Percentiles rank a stretch among this genome's conserved stretches.
Conservation (phyloP, 2,113 vertebrate species). For the Polypterus senegalus region DNA sequence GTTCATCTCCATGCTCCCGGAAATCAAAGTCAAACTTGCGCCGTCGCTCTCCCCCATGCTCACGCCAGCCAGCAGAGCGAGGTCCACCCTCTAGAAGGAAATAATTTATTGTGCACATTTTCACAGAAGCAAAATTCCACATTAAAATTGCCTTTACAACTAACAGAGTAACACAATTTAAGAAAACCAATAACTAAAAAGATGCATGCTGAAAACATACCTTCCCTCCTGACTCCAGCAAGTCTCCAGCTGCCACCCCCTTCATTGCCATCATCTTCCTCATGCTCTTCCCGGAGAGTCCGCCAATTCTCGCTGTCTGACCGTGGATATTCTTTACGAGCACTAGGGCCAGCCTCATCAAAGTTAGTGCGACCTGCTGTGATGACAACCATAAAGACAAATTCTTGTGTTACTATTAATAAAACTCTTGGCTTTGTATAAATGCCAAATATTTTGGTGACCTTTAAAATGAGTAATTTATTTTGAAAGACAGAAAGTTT, state of each 20-base stretch:
- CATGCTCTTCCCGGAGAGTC: conserved; percentile 70
- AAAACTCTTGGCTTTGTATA: too few relatives aligned
- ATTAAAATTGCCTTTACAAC: not conserved
- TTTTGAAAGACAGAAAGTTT: too few relatives aligned
- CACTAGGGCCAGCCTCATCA: conserved; percentile 50
- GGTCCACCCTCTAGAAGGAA: conserved; percentile 56
- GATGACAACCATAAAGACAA: not conserved
- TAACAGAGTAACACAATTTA: too few relatives aligned
- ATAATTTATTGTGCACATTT: not conserved
- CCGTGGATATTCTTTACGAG: conserved; percentile 71
- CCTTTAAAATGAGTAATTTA: too few relatives aligned
- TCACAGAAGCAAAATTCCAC: not conserved
- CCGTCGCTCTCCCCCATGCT: conserved; percentile 54
- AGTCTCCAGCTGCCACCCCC: conserved; percentile 56
- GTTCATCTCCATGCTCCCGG: conserved; percentile 56
- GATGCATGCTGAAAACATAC: conserved; percentile 22
- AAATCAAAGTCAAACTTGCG: conserved; percentile 81
- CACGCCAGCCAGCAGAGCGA: conserved; percentile 82
- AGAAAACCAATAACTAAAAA: too few relatives aligned
- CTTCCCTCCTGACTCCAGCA: conserved; percentile 54
- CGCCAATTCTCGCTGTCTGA: conserved; percentile 89
- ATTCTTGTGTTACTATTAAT: too few relatives aligned
- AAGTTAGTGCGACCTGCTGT: conserved; percentile 59
- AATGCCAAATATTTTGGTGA: too few relatives aligned
- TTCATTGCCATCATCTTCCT: conserved; percentile 58